Evolutionary conservation across 2,888 invertebrate species (phyloP), one percentile per base, ranked within the genome.

Genomic region (Ormyrus thymus): DNA sequence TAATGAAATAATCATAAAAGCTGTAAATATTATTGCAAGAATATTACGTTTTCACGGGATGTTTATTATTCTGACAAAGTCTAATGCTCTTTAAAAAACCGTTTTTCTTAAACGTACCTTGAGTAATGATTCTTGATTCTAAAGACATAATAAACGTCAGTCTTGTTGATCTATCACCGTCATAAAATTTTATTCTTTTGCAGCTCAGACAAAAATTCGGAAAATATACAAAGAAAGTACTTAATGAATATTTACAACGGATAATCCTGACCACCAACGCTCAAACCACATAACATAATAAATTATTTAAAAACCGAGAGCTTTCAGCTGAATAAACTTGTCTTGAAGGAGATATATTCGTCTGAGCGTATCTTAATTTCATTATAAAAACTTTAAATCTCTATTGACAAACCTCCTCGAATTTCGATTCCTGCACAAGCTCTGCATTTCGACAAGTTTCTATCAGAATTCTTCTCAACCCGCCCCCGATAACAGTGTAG

Each of bases 181-280:
- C 65, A 15, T 77, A 64, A 77, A 77, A 66, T 72, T 59, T 55
- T 58, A 53, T 65, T 46, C 71, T 65, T 46, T 11, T 56, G 7
- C 8, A n/a, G 13, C 55, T 7, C 15, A 71, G 68, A 66, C 66
- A 59, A 46, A 75, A 59, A 59, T 68, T 61, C 13, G 68, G 43
- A 61, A 75, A 66, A 66, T 59, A 68, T n/a, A 46, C 43, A 46
- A 46, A 53, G 59, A 75, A 75, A 75, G 51, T 66, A 61, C 59
- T 59, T 61, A 66, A 68, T 75, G 75, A 75, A 75, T 68, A 75
- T 75, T 75, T 68, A 75, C 75, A 59, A 46, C n/a, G 58, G 66
- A 61, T 68, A 53, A 68, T 75, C 66, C 56, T 59, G 58, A 46
- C 75, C 75, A 61, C 66, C 66, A 15, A 51, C 50, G 65, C 15